phyloP scores from a whole-genome alignment of 1,140 invertebrate genomes.

The Lanistes nyassanus region DNA sequence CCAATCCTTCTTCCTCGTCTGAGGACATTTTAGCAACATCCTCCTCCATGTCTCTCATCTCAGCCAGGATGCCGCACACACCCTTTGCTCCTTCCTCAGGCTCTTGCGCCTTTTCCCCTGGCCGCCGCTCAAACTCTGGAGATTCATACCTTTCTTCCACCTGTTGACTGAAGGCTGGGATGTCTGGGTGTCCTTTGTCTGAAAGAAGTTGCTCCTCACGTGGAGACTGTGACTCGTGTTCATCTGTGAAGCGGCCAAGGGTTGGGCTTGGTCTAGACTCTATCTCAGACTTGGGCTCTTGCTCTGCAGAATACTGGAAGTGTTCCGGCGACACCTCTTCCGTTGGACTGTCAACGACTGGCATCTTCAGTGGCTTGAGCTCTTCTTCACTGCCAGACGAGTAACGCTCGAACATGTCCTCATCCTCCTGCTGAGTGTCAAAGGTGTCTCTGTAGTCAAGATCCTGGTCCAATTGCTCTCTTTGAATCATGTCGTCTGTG shows the following conservation, averaged over 20 bases:
- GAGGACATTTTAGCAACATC: constrained; percentile 19
- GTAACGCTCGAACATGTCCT: constrained; percentile 22
- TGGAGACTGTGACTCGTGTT: constrained; percentile 3
- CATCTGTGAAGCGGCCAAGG: constrained; percentile 12
- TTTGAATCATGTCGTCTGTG: not conserved
- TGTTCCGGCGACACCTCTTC: constrained; percentile 9
- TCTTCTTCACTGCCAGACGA: constrained; percentile 19
- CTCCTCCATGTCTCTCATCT: constrained; percentile 24
- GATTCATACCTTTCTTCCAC: constrained; percentile 17
- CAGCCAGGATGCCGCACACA: constrained; percentile 28
- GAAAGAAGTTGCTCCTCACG: constrained; percentile 8
- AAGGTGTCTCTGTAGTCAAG: constrained; percentile 10
- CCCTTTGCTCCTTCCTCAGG: not conserved
- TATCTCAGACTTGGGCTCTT: not conserved
- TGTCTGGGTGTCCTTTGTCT: not conserved
- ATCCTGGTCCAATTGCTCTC: constrained; percentile 7
- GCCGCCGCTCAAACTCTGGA: not conserved
- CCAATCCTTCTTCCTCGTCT: constrained; percentile 27
- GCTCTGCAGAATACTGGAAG: not conserved
- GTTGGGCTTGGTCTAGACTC: constrained; percentile 7
- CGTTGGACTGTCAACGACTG: constrained; percentile 20
- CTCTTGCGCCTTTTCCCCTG: not conserved
- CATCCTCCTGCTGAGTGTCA: constrained; percentile 10
- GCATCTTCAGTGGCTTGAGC: constrained; percentile 20
- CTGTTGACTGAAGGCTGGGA: not conserved